Conservation (phyloP, 1,140 invertebrate genomes). For the Megathymus violae region DNA sequence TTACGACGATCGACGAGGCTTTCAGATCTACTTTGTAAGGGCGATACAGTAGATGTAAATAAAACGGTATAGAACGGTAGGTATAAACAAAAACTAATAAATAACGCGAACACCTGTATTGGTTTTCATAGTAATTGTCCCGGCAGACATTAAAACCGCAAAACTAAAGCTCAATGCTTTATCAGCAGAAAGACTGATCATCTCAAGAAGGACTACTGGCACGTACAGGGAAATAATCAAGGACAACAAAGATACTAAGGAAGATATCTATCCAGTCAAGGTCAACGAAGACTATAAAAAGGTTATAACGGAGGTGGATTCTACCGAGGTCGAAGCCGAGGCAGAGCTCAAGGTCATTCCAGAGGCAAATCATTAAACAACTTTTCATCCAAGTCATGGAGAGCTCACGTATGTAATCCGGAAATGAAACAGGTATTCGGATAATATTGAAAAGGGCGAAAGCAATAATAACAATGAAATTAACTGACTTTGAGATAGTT, state of each 20-base stretch:
- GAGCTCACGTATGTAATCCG: constrained; percentile 45
- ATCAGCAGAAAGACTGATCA: constrained; percentile 53
- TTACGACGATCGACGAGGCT: too few relatives aligned
- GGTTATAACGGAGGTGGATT: constrained; percentile 44
- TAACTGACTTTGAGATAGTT: constrained; percentile 58
- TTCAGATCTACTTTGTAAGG: too few relatives aligned
- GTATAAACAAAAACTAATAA: too few relatives aligned
- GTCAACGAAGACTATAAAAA: constrained; percentile 43
- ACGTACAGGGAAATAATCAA: constrained; percentile 43
- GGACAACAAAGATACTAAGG: constrained; percentile 39
- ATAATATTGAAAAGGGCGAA: constrained; percentile 17
- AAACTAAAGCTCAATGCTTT: constrained; percentile 44
- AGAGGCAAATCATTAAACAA: constrained; percentile 41
- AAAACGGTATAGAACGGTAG: too few relatives aligned
- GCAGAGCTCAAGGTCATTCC: constrained; percentile 42
- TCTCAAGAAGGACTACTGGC: constrained; percentile 53
- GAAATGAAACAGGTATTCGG: constrained; percentile 26
- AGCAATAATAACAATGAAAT: constrained; percentile 40
- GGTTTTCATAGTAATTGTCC: too few relatives aligned
- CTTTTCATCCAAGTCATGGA: constrained; percentile 47
- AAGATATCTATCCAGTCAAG: constrained; percentile 16
- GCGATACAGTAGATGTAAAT: too few relatives aligned
- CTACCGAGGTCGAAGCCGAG: constrained; percentile 38
- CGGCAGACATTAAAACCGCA: too few relatives aligned
- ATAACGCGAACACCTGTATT: too few relatives aligned